phyloP scores from a whole-genome alignment of 1,140 invertebrate species.

The Calosoma granatense region DNA sequence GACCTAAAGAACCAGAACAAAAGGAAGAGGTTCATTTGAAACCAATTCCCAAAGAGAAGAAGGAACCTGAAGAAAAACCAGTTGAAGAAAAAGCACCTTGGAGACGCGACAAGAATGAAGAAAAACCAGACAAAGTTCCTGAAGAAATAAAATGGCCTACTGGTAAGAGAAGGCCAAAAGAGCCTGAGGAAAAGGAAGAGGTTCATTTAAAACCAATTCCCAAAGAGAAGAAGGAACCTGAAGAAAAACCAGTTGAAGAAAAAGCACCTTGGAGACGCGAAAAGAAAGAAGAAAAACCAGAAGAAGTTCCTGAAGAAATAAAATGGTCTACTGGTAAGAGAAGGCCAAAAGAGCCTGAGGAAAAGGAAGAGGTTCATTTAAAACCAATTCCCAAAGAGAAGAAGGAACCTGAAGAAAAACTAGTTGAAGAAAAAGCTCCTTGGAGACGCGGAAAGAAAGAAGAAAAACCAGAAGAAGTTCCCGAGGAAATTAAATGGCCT shows the following conservation, averaged over 20 bases:
- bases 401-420: slow-evolving; percentile 17
- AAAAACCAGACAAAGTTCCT: slow-evolving; percentile 18
- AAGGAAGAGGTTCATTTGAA: slow-evolving; percentile 31
- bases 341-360: slow-evolving; percentile 31
- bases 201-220: slow-evolving; percentile 22
- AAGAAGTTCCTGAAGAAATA: slow-evolving; percentile 29
- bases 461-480: slow-evolving; percentile 29
- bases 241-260: slow-evolving; percentile 21
- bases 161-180: slow-evolving; percentile 17
- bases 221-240: slow-evolving; percentile 18
- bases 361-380: slow-evolving; percentile 27
- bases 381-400: slow-evolving; percentile 17
- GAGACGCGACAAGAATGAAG: slow-evolving; percentile 17
- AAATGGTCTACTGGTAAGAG: slow-evolving; percentile 36
- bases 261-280: slow-evolving; percentile 22
- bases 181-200: slow-evolving; percentile 26
- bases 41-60: slow-evolving; percentile 25
- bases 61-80: slow-evolving; percentile 18
- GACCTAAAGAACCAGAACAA: slow-evolving; percentile 32
- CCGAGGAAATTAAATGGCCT: slow-evolving; percentile 32
- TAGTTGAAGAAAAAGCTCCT: slow-evolving; percentile 21
- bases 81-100: slow-evolving; percentile 19
- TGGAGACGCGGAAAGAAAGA: slow-evolving; percentile 20
- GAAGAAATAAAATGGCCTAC: slow-evolving; percentile 23
- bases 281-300: slow-evolving; percentile 24